These are phyloP conservation scores for Hermaeophaga mercurialis DNA, from an alignment of 2,888 invertebrate species.

Conservation along the genomic window DNA sequence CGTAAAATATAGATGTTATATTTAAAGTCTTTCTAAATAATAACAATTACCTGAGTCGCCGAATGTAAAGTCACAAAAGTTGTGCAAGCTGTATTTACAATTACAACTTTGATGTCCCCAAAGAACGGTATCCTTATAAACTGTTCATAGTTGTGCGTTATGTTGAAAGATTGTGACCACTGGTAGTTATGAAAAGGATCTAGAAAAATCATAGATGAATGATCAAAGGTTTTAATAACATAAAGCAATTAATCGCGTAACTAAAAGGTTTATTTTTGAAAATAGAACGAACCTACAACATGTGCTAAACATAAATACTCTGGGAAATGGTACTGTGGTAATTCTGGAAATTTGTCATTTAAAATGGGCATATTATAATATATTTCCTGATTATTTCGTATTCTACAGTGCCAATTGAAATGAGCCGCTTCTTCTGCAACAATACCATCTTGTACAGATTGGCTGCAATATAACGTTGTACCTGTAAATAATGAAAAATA, in stretches of 20 bases:
- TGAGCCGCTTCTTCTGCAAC: slow-evolving; percentile 51
- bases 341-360: slow-evolving; percentile 68
- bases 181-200: slow-evolving; percentile 37
- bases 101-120: slow-evolving; percentile 64
- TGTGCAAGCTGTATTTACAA: slow-evolving; percentile 60
- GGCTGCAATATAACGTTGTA: slow-evolving; percentile 64
- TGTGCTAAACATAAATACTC: slow-evolving; percentile 43
- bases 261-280: too few species aligned
- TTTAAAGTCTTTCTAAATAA: too few species aligned
- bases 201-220: too few species aligned
- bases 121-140: slow-evolving; percentile 65
- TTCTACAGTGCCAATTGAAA: slow-evolving; percentile 67
- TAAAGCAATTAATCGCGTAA: too few species aligned
- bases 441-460: slow-evolving; percentile 57
- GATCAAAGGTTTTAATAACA: too few species aligned
- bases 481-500: too few species aligned
- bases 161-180: slow-evolving; percentile 61
- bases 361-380: slow-evolving; percentile 77
- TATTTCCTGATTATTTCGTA: slow-evolving; percentile 61
- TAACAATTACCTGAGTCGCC: slow-evolving; percentile 66
- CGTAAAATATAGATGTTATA: too few species aligned
- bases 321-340: slow-evolving; percentile 57
- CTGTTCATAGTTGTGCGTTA: slow-evolving; percentile 61
- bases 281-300: not conserved
- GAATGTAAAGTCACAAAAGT: slow-evolving; percentile 61